Percentiles rank a stretch among this genome's conserved stretches.
Evolutionary conservation across 2,888 invertebrate genomes (phyloP).

Genomic region (Poecilus cupreus): DNA sequence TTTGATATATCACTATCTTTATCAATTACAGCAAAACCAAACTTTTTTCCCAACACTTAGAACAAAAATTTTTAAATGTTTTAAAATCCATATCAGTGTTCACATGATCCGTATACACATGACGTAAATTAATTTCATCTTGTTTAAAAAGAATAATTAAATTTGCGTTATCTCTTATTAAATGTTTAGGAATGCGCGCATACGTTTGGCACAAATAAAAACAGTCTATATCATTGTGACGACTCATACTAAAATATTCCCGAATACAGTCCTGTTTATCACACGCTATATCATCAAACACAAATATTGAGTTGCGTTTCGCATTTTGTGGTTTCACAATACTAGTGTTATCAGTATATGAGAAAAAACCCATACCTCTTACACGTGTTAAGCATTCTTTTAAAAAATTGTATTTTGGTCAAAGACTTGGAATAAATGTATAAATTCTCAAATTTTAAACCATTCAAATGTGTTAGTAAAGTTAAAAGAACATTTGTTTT

Average conservation of each 20-base stretch:
- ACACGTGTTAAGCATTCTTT: slow-evolving; percentile 54
- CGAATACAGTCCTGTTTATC: no score
- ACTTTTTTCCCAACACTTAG: slow-evolving; percentile 46
- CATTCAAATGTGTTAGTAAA: no score
- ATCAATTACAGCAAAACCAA: slow-evolving; percentile 15
- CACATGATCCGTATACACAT: neutral
- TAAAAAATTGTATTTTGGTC: slow-evolving; percentile 61
- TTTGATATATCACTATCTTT: slow-evolving; percentile 63
- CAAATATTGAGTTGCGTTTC: no score
- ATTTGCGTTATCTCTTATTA: slow-evolving; percentile 1
- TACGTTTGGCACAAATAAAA: no score
- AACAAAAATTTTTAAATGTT: no score
- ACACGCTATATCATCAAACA: no score
- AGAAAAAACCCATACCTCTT: slow-evolving; percentile 58
- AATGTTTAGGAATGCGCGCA: slow-evolving; percentile 12
- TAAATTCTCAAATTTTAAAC: slow-evolving; percentile 59
- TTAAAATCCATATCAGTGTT: no score
- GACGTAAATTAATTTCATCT: neutral
- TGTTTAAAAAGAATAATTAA: neutral
- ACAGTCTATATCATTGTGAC: no score
- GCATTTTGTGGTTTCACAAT: slow-evolving; percentile 39
- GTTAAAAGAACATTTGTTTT: slow-evolving; percentile 58
- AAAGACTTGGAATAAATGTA: slow-evolving; percentile 62
- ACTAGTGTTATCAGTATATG: slow-evolving; percentile 54
- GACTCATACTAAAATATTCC: no score